phyloP scores from a whole-genome alignment of 2,797 vertebrate species.

The Masticophis lateralis region DNA sequence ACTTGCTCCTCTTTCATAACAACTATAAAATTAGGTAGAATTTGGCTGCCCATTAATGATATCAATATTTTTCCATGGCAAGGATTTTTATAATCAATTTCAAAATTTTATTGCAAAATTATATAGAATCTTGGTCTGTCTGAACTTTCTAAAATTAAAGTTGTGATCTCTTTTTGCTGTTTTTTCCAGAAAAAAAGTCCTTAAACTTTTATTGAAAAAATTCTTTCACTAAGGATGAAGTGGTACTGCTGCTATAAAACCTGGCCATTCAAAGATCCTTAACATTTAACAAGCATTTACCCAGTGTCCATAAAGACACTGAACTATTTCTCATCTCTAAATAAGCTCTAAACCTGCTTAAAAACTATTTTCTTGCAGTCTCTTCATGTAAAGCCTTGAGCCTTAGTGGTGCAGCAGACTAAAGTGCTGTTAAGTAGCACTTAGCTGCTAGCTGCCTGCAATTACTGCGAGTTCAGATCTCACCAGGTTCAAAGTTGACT shows the following conservation, averaged over 20 bases:
- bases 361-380: neutral
- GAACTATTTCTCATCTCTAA: neutral
- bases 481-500: too few species aligned
- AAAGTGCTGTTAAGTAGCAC: too few species aligned
- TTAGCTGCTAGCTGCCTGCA: too few species aligned
- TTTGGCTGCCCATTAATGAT: neutral
- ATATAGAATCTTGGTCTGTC: neutral
- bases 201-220: neutral
- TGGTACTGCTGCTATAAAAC: neutral
- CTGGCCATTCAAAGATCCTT: neutral
- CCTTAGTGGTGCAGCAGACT: too few species aligned
- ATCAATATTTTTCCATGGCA: neutral
- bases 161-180: neutral
- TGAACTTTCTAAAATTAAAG: neutral
- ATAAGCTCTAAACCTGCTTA: neutral
- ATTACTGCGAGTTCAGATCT: too few species aligned
- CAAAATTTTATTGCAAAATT: neutral
- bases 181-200: neutral
- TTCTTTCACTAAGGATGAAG: neutral
- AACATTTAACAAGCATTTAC: neutral
- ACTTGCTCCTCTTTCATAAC: neutral
- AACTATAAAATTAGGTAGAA: neutral
- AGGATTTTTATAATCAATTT: too few species aligned
- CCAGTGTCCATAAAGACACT: neutral
- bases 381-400: neutral